Conservation (phyloP, 2,888 invertebrate species). For the Amphipyra berbera region DNA sequence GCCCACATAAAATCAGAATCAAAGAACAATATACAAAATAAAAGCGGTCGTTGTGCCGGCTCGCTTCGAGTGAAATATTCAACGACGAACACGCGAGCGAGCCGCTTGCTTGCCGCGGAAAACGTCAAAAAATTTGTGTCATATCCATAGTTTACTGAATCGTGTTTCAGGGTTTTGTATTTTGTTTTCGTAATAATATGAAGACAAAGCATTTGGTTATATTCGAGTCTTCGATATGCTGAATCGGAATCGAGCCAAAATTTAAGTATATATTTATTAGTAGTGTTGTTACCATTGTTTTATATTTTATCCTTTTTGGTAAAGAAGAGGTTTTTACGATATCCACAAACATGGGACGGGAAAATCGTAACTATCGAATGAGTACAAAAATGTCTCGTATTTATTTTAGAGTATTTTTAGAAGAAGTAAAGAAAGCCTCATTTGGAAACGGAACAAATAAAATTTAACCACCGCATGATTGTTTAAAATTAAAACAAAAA, state of each 20-base stretch:
- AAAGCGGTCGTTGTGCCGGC: constrained; percentile 61
- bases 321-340: constrained; percentile 1
- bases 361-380: neutral
- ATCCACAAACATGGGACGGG: neutral
- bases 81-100: constrained; percentile 36
- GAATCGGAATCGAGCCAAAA: constrained; percentile 5
- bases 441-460: constrained; percentile 22
- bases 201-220: constrained; percentile 3
- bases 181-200: constrained; percentile 7
- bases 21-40: constrained; percentile 58
- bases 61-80: constrained; percentile 45
- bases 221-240: neutral
- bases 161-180: constrained; percentile 14
- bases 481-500: neutral
- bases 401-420: constrained; percentile 7
- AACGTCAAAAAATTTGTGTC: constrained; percentile 37
- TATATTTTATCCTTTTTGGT: neutral
- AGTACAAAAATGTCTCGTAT: constrained; percentile 1
- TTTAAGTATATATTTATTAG: constrained; percentile 5
- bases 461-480: neutral
- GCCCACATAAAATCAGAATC: constrained; percentile 59
- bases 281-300: neutral
- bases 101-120: constrained; percentile 7
- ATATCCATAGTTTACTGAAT: constrained; percentile 28
- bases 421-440: constrained; percentile 9